Percentiles rank a stretch among this genome's conserved stretches.
These are phyloP conservation scores for Columbina picui DNA, from an alignment of 2,113 vertebrate species.

Conservation along the genomic window DNA sequence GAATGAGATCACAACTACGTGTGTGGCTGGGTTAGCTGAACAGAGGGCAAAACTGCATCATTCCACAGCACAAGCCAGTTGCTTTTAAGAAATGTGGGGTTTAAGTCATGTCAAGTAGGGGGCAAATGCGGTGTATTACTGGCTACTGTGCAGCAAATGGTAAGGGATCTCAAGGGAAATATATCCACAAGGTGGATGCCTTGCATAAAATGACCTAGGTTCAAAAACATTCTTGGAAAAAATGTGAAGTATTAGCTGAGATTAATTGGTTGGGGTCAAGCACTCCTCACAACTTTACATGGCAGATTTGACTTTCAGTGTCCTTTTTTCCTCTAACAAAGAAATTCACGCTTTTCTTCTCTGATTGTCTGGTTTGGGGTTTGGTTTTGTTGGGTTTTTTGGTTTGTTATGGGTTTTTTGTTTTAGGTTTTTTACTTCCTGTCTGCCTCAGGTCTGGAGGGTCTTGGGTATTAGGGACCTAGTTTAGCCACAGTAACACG, in stretches of 20 bases:
- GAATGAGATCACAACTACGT: constrained; percentile 64
- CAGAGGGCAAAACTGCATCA: constrained; percentile 56
- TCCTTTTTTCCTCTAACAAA: background rate
- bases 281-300: background rate
- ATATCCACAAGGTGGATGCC: background rate
- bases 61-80: constrained; percentile 38
- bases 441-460: background rate
- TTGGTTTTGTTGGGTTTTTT: background rate
- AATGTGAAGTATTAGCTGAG: background rate
- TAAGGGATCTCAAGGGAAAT: background rate
- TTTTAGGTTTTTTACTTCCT: background rate
- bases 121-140: background rate
- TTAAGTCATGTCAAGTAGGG: constrained; percentile 1
- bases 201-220: background rate
- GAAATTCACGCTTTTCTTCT: background rate
- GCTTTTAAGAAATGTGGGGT: constrained; percentile 37
- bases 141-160: constrained; percentile 20
- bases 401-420: background rate
- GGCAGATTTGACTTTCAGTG: background rate
- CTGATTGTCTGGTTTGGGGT: background rate
- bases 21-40: constrained; percentile 52
- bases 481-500: background rate
- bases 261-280: constrained; percentile 33
- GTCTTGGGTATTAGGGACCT: background rate
- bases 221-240: constrained; percentile 13